Evolutionary conservation across 1,140 invertebrate genomes (phyloP).

Genomic region (Glossosoma conforme): DNA sequence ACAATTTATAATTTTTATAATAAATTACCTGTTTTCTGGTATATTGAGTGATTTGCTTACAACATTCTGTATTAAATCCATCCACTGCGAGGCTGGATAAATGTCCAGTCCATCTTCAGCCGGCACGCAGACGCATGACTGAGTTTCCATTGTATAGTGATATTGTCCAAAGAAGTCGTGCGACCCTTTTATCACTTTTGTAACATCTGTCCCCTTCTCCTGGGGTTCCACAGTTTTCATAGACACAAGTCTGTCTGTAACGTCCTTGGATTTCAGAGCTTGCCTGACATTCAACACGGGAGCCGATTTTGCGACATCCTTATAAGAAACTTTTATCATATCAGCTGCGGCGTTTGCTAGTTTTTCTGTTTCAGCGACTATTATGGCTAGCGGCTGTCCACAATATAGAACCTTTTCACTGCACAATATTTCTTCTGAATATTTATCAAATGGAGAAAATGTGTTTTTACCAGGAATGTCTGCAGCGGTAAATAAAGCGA

Average conservation of each 20-base stretch:
- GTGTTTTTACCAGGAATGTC: conserved; percentile 69
- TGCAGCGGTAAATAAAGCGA: conserved; percentile 61
- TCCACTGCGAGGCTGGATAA: conserved; percentile 60
- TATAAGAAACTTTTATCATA: conserved; percentile 65
- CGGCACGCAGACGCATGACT: conserved; percentile 57
- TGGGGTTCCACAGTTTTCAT: conserved; percentile 35
- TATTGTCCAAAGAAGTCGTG: conserved; percentile 39
- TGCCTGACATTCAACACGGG: conserved; percentile 39
- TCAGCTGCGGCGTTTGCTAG: conserved; percentile 62
- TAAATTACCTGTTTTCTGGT: conserved; percentile 40
- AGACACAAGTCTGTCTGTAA: conserved; percentile 32
- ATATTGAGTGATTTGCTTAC: conserved; percentile 55
- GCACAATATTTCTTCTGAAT: conserved; percentile 52
- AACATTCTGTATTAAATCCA: conserved; percentile 55
- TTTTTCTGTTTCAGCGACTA: conserved; percentile 62
- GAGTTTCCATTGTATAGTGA: conserved; percentile 55
- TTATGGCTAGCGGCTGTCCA: conserved; percentile 68
- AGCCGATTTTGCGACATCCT: conserved; percentile 31
- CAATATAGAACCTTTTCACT: conserved; percentile 54
- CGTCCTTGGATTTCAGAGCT: conserved; percentile 38
- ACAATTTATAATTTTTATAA: not conserved
- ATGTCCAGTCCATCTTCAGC: conserved; percentile 64
- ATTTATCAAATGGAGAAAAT: conserved; percentile 39
- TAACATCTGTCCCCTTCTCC: conserved; percentile 40
- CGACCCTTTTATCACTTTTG: conserved; percentile 37